Evolutionary conservation across 2,888 invertebrate species (phyloP).

Genomic region (Cataglyphis cursor): DNA sequence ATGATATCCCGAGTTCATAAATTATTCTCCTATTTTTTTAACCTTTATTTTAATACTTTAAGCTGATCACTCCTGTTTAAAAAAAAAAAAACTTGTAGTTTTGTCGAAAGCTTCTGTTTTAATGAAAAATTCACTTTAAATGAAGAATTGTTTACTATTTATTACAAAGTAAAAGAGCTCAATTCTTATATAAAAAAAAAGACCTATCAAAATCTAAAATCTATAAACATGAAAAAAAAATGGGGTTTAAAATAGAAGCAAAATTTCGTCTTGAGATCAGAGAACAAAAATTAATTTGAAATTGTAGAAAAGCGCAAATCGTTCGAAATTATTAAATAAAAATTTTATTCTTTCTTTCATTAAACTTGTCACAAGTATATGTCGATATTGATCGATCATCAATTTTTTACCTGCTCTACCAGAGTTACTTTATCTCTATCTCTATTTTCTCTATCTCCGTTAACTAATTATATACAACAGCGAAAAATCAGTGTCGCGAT

Average conservation of each 20-base stretch:
- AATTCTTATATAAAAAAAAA: background rate
- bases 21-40: too few relatives aligned
- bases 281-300: background rate
- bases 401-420: background rate
- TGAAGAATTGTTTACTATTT: background rate
- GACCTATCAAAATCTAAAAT: background rate
- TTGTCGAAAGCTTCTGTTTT: background rate
- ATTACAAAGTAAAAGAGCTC: background rate
- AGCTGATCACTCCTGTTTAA: too few relatives aligned
- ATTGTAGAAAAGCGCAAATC: background rate
- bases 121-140: background rate
- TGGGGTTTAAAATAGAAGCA: background rate
- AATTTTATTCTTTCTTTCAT: background rate
- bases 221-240: background rate
- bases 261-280: background rate
- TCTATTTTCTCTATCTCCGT: background rate
- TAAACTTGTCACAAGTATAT: background rate
- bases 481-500: conserved; percentile 10
- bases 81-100: background rate
- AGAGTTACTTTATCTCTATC: background rate
- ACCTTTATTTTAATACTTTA: too few relatives aligned
- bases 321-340: background rate
- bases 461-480: background rate
- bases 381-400: background rate
- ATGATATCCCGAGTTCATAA: background rate